Evolutionary conservation across 2,113 vertebrate species (phyloP).

Genomic region (Tauraco erythrolophus): DNA sequence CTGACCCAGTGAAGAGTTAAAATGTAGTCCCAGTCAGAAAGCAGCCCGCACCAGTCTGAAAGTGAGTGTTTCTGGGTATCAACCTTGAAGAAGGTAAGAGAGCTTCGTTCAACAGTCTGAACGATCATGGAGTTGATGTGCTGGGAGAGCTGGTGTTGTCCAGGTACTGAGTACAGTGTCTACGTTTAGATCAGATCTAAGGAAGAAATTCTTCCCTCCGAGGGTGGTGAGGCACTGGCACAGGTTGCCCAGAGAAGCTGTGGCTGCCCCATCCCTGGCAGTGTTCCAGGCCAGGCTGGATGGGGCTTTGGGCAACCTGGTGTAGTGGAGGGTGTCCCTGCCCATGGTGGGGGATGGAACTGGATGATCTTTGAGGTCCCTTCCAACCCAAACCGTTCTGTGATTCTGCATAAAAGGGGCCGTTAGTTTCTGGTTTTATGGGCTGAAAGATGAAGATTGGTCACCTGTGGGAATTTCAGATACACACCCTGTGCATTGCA

Average conservation of each 20-base stretch:
- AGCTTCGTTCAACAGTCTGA: not conserved
- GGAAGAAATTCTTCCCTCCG: no score
- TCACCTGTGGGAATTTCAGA: not conserved
- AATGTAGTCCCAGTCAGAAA: not conserved
- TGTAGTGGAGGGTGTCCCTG: no score
- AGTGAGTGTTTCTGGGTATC: not conserved
- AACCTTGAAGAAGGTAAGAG: not conserved
- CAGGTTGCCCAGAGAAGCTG: no score
- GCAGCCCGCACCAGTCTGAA: not conserved
- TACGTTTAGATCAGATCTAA: no score
- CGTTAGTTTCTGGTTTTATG: not conserved
- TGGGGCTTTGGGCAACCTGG: no score
- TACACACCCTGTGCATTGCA: not conserved
- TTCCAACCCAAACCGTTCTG: no score
- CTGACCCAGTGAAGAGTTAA: not conserved
- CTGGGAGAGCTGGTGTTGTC: not conserved
- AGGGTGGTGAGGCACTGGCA: no score
- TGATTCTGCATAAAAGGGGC: not conserved
- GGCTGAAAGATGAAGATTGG: not conserved
- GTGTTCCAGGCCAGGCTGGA: no score
- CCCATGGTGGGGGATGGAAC: no score
- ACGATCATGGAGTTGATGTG: not conserved
- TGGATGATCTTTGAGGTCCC: no score
- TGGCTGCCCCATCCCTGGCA: no score
- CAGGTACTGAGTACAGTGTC: not conserved